A percentile compares a stretch with the other conserved stretches of the same genome.
phyloP scores from a whole-genome alignment of 2,888 invertebrate genomes.

The Netelia melanura region DNA sequence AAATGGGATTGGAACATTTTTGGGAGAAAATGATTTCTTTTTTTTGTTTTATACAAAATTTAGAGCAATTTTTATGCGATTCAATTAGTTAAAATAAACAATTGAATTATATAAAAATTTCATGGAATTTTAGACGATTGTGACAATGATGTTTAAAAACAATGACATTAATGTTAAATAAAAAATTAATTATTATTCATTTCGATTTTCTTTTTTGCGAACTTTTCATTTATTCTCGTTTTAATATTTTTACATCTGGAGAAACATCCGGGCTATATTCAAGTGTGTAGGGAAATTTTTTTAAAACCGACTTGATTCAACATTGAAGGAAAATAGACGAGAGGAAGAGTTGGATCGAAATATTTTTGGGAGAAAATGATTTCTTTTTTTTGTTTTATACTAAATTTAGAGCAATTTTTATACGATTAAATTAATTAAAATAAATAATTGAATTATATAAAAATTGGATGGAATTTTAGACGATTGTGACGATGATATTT shows the following conservation, averaged over 20 bases:
- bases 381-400: neutral
- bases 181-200: slow-evolving; percentile 3
- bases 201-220: neutral
- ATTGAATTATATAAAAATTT: too few species aligned
- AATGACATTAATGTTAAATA: neutral
- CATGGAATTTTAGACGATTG: too few species aligned
- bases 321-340: neutral
- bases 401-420: neutral
- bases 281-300: slow-evolving; percentile 6
- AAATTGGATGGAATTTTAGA: too few species aligned
- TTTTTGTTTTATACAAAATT: neutral
- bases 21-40: neutral
- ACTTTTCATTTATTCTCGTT: neutral
- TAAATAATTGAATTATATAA: too few species aligned
- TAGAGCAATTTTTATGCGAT: neutral
- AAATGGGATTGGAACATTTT: neutral
- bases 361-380: neutral
- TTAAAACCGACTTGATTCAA: neutral
- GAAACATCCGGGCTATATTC: slow-evolving; percentile 23
- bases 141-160: too few species aligned
- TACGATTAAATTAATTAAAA: neutral
- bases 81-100: too few species aligned
- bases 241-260: neutral
- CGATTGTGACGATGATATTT: too few species aligned
- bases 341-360: neutral